phyloP scores from a whole-genome alignment of 2,888 invertebrate species.

The Lysandra coridon region DNA sequence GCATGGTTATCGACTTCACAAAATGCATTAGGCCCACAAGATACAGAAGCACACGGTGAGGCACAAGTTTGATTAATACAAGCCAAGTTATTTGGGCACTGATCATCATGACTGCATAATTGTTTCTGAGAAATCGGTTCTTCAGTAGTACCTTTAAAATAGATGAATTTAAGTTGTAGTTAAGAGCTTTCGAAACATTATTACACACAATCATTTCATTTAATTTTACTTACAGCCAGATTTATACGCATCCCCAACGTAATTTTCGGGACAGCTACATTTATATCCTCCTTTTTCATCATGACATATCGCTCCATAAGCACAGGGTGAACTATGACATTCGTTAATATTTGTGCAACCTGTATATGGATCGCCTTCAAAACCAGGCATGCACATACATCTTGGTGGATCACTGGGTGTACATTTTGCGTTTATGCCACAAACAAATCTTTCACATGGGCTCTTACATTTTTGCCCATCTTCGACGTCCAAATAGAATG shows the following conservation, averaged over 20 bases:
- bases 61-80: conserved; percentile 89
- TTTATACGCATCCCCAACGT: conserved; percentile 92
- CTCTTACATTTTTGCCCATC: conserved; percentile 94
- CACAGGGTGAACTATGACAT: conserved; percentile 91
- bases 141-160: conserved; percentile 57
- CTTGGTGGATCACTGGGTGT: conserved; percentile 93
- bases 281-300: conserved; percentile 92
- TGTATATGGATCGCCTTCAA: conserved; percentile 90
- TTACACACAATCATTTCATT: background rate
- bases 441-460: conserved; percentile 94
- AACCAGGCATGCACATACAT: conserved; percentile 93
- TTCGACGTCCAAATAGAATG: conserved; percentile 90
- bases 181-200: background rate
- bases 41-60: conserved; percentile 88
- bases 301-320: conserved; percentile 92
- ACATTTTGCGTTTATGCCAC: conserved; percentile 94
- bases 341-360: conserved; percentile 94
- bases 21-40: conserved; percentile 91
- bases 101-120: conserved; percentile 85
- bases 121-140: conserved; percentile 79
- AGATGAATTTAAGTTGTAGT: conserved; percentile 32
- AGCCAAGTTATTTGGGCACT: conserved; percentile 90
- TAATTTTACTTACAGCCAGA: conserved; percentile 85
- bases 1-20: conserved; percentile 94
- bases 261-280: conserved; percentile 91